phyloP scores from a whole-genome alignment of 2,888 invertebrate species.

The Cheilosia variabilis region DNA sequence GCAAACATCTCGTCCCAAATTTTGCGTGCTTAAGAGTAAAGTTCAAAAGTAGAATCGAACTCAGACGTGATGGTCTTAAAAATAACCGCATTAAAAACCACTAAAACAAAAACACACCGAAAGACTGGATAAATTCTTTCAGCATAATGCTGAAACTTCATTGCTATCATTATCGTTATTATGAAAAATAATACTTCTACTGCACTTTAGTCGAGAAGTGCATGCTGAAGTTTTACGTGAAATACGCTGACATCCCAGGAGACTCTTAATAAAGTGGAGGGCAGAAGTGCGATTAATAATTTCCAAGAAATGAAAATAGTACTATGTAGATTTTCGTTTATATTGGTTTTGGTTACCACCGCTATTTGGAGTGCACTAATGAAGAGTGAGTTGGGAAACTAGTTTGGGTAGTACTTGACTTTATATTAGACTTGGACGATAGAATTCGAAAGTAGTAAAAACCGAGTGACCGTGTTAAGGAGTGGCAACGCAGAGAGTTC shows the following conservation, averaged over 20 bases:
- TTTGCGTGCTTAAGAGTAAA: constrained; percentile 63
- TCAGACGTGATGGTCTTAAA: constrained; percentile 29
- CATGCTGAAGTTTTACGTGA: background rate
- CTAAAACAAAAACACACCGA: constrained; percentile 17
- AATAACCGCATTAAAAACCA: constrained; percentile 22
- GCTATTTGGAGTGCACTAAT: too few species aligned
- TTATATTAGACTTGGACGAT: too few species aligned
- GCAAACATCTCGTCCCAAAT: constrained; percentile 65
- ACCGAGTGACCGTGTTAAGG: too few species aligned
- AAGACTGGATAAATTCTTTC: constrained; percentile 24
- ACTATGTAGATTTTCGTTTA: too few species aligned
- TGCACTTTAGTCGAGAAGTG: background rate
- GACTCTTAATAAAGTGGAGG: background rate
- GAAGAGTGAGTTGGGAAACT: too few species aligned
- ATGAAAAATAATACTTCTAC: background rate
- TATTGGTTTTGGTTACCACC: too few species aligned
- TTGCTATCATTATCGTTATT: constrained; percentile 6
- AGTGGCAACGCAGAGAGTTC: too few species aligned
- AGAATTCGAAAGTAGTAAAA: too few species aligned
- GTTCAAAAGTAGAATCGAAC: constrained; percentile 57
- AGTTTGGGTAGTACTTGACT: too few species aligned
- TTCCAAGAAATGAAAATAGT: background rate
- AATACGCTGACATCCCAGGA: background rate
- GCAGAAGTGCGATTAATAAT: background rate
- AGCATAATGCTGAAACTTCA: constrained; percentile 13